Base-by-base conservation (phyloP, 2,797 vertebrate genomes). In the Megalops cyprinoides region DNA sequence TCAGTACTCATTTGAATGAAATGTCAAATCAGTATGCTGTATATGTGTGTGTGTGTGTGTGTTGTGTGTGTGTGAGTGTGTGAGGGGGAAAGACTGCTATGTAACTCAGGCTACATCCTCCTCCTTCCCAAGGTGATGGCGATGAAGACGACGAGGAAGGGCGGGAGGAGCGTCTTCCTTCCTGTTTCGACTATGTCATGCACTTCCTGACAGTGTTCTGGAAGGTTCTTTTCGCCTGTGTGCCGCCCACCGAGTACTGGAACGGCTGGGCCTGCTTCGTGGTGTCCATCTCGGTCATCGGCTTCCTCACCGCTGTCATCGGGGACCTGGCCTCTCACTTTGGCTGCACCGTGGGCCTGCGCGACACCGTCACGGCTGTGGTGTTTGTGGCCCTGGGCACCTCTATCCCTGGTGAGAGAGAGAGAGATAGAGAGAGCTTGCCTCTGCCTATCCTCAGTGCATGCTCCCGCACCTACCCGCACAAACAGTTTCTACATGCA, bases 251-350 rank as follows among this genome's bases (percentile, higher is more conserved):
- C 0, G 93, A 94, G 86, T 97, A 96, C 88, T 97, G 95, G 94
- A 96, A 97, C 0, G 97, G 97, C 89, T 98, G 97, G 97, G 97
- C 97, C 0, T 98, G 97, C 90, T 98, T 98, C 37, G 85, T 95
- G 0, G 95, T 97, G 84, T 97, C 94, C 82, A 98, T 98, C 86
- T 60, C 89, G 42, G 92, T 94, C 82, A 97, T 98, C 1, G 94
- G 95, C 42, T 0, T 94, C 18, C 85, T 95, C 44, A 95, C 94
- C 0, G 97, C 97, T 49, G 23, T 98, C 85, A 98, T 98, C 2
- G 97, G 97, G 3, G 97, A 98, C 89, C 91, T 98, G 18, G 97
- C 97, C 28, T 97, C 97, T 15, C 97, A 98, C 88, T 98, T 98
- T 18, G 97, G 97, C 87, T 98, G 97, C 91, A 98, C 97, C 0